phyloP scores from a whole-genome alignment of 37 sponge, comb jelly and placozoan genomes.

The Spongilla lacustris region DNA sequence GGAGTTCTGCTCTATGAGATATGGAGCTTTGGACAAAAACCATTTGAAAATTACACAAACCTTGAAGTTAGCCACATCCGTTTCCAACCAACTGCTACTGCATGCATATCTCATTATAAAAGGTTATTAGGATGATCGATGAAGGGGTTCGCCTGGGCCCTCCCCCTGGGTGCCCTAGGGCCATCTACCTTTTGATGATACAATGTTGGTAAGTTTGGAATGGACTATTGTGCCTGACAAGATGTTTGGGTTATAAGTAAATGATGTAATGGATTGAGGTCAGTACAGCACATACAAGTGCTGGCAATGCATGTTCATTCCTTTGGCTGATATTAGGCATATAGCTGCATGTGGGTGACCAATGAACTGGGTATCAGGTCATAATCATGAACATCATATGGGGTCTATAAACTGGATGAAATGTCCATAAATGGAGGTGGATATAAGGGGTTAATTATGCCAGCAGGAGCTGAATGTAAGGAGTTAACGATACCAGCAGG shows the following conservation, averaged over 20 bases:
- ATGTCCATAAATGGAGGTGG: no score
- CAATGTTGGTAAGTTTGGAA: background rate
- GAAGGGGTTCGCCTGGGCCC: background rate
- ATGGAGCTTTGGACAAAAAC: background rate
- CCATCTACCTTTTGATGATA: background rate
- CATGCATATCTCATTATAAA: background rate
- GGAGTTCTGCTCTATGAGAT: background rate
- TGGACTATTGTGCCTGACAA: background rate
- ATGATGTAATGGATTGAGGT: no score
- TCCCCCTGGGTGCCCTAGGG: background rate
- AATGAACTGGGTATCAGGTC: no score
- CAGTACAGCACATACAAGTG: no score
- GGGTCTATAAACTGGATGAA: no score
- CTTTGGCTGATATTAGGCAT: no score
- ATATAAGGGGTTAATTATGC: no score
- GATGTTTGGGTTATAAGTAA: background rate
- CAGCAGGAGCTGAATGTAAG: no score
- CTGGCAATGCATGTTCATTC: no score
- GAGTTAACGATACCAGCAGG: no score
- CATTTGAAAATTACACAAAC: background rate
- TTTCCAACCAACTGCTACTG: background rate
- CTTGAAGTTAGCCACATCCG: background rate
- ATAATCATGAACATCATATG: no score
- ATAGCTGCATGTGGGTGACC: no score
- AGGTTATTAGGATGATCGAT: background rate